phyloP scores from a whole-genome alignment of 2,797 vertebrate species.

The Bovichtus variegatus region DNA sequence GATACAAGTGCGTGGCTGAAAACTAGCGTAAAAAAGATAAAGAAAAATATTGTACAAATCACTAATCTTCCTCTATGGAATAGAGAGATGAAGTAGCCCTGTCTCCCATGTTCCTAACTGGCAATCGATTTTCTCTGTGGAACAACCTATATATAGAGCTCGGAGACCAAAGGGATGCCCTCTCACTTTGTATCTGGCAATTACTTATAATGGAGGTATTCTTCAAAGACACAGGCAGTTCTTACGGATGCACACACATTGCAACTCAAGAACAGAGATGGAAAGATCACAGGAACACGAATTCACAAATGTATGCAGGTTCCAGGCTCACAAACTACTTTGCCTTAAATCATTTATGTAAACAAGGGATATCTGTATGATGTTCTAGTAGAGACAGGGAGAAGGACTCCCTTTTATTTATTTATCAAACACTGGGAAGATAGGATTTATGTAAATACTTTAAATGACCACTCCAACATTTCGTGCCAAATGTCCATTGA shows the following conservation, averaged over 20 bases:
- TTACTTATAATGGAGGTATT: slow-evolving; percentile 92
- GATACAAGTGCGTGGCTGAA: slow-evolving; percentile 26
- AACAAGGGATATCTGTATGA: slow-evolving; percentile 43
- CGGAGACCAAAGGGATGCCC: slow-evolving; percentile 85
- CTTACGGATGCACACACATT: slow-evolving; percentile 85
- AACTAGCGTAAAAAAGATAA: slow-evolving; percentile 11
- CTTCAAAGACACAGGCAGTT: slow-evolving; percentile 88
- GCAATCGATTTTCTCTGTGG: slow-evolving; percentile 95
- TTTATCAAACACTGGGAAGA: slow-evolving; percentile 64
- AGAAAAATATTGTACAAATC: slow-evolving; percentile 30
- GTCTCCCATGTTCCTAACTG: slow-evolving; percentile 86
- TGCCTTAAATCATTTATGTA: slow-evolving; percentile 59
- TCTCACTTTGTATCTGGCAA: slow-evolving; percentile 88
- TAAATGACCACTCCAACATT: slow-evolving; percentile 60
- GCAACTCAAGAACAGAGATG: slow-evolving; percentile 79
- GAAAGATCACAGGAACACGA: slow-evolving; percentile 56
- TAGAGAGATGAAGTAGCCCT: slow-evolving; percentile 65
- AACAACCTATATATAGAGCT: slow-evolving; percentile 91
- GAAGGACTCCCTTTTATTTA: slow-evolving; percentile 53
- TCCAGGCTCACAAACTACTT: slow-evolving; percentile 35
- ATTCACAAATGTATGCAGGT: slow-evolving; percentile 45
- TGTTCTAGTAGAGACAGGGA: slow-evolving; percentile 28
- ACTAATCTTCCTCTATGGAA: slow-evolving; percentile 55
- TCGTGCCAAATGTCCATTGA: slow-evolving; percentile 66
- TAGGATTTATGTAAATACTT: slow-evolving; percentile 69